phyloP scores from a whole-genome alignment of 1,140 invertebrate genomes.

The Cataglyphis hispanica region DNA sequence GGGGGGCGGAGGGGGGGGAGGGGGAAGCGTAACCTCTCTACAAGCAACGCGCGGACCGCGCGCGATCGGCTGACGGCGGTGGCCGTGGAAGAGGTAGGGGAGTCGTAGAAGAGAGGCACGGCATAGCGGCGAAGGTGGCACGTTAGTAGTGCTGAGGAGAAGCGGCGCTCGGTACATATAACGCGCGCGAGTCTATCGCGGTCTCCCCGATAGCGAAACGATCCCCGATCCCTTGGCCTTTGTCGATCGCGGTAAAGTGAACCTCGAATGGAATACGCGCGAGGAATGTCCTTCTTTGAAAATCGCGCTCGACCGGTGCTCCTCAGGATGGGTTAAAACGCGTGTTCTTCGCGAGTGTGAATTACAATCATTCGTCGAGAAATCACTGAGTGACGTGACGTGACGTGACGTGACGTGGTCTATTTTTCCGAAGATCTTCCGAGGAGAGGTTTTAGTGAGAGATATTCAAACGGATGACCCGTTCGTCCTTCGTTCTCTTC shows the following conservation, averaged over 20 bases:
- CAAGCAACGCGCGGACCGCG: conserved; percentile 19
- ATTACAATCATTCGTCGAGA: background rate
- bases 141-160: conserved; percentile 57
- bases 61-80: conserved; percentile 3
- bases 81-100: background rate
- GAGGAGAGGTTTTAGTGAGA: conserved; percentile 4
- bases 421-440: background rate
- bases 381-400: conserved; percentile 5
- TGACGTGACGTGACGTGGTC: conserved; percentile 2
- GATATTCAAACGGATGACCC: background rate
- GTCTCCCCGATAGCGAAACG: conserved; percentile 31
- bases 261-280: background rate
- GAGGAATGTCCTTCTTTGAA: background rate
- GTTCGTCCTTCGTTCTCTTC: conserved; percentile 6
- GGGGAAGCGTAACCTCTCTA: conserved; percentile 24
- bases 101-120: conserved; percentile 54
- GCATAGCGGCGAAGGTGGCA: conserved; percentile 67
- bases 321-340: conserved; percentile 9
- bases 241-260: background rate
- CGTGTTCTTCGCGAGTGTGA: conserved; percentile 43
- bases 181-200: conserved; percentile 61
- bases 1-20: background rate
- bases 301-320: conserved; percentile 10
- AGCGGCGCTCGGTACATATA: conserved; percentile 43
- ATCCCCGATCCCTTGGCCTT: background rate